Evolutionary conservation across 2,888 invertebrate genomes (phyloP).

Genomic region (Ochropacha duplaris): DNA sequence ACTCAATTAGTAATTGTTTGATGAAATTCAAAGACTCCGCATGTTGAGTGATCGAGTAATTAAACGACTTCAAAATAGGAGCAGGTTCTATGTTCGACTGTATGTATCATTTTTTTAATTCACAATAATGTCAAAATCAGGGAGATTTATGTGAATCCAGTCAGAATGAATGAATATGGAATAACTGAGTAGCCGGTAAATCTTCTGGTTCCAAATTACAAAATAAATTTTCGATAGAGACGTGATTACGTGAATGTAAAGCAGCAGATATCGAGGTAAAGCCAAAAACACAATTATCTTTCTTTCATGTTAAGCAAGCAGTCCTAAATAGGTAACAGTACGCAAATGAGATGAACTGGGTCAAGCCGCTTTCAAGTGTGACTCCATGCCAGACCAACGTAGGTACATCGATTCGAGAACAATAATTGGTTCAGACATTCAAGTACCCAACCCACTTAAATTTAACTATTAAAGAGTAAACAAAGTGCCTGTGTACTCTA

Average conservation of each 20-base stretch:
- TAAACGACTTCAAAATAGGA: no score
- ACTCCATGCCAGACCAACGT: constrained; percentile 43
- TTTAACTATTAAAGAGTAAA: not conserved
- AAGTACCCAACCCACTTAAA: not conserved
- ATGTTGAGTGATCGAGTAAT: no score
- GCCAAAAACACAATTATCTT: constrained; percentile 16
- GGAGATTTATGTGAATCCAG: not conserved
- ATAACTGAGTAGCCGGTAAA: not conserved
- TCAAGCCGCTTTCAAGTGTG: constrained; percentile 47
- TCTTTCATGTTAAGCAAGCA: constrained; percentile 37
- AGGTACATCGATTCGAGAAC: constrained; percentile 11
- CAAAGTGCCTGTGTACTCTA: no score
- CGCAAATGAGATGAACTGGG: constrained; percentile 55
- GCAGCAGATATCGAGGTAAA: constrained; percentile 18
- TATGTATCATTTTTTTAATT: not conserved
- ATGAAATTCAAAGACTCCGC: constrained; percentile 11
- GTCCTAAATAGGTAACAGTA: constrained; percentile 38
- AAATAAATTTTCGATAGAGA: not conserved
- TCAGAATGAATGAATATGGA: not conserved
- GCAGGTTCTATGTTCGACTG: no score
- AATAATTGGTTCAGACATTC: not conserved
- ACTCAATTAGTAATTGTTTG: constrained; percentile 38
- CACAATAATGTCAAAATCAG: not conserved
- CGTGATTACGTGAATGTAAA: not conserved
- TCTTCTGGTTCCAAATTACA: not conserved